Conservation (phyloP, 30 jellyfish, hydroid and myxozoan genomes). For the Hydra vulgaris region DNA sequence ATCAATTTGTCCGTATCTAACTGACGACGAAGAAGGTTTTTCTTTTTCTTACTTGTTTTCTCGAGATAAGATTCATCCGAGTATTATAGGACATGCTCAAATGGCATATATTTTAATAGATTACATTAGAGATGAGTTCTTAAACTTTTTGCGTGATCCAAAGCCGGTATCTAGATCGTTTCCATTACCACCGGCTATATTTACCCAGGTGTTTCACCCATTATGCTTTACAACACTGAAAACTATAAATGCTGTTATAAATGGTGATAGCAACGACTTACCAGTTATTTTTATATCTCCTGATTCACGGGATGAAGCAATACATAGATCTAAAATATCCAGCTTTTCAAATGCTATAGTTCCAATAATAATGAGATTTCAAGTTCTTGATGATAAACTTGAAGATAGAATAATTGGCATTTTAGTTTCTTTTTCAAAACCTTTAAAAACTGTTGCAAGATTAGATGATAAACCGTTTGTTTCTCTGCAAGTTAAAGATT, state of each 20-base stretch:
- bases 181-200: constrained; percentile 36
- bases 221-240: constrained; percentile 43
- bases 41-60: constrained; percentile 55
- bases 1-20: constrained; percentile 46
- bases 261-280: constrained; percentile 39
- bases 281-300: constrained; percentile 36
- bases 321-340: constrained; percentile 26
- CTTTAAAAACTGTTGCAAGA: constrained; percentile 54
- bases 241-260: constrained; percentile 22
- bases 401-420: constrained; percentile 29
- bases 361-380: constrained; percentile 37
- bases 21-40: constrained; percentile 48
- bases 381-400: constrained; percentile 33
- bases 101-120: constrained; percentile 57
- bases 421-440: constrained; percentile 36
- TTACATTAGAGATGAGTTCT: constrained; percentile 49
- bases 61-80: constrained; percentile 45
- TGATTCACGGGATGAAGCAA: not conserved
- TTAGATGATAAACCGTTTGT: constrained; percentile 38
- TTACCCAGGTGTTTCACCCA: constrained; percentile 39
- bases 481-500: constrained; percentile 30
- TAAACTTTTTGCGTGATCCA: constrained; percentile 22
- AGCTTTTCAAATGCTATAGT: constrained; percentile 21
- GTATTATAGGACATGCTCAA: constrained; percentile 60
- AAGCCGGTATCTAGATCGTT: constrained; percentile 3